Percentiles rank a stretch among this genome's conserved stretches.
Evolutionary conservation across 1,140 invertebrate genomes (phyloP).

Genomic region (Papilio machaon): DNA sequence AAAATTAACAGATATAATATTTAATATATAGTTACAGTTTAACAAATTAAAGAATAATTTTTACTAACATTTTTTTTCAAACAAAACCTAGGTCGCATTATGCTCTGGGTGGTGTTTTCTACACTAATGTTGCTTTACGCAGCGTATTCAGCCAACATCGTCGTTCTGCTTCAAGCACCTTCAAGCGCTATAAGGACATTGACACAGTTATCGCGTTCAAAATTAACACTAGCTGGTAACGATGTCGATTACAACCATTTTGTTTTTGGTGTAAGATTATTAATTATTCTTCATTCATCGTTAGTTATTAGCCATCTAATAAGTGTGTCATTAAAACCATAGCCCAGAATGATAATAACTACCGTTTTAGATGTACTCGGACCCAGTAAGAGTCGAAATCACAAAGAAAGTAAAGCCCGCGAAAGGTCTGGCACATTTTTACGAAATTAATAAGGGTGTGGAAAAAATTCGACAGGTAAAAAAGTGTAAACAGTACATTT

Average conservation of each 20-base stretch:
- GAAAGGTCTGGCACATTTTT: slow-evolving; percentile 58
- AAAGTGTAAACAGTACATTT: neutral
- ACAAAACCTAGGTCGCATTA: slow-evolving; percentile 73
- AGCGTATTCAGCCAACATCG: slow-evolving; percentile 86
- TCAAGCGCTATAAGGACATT: slow-evolving; percentile 83
- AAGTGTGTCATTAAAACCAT: too few relatives aligned
- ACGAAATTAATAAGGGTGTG: slow-evolving; percentile 60
- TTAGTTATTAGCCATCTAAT: too few relatives aligned
- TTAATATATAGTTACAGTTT: too few relatives aligned
- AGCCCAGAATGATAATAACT: too few relatives aligned
- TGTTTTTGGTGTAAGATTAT: slow-evolving; percentile 30
- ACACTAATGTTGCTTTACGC: slow-evolving; percentile 79
- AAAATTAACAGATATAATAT: neutral
- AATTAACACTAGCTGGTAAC: slow-evolving; percentile 60
- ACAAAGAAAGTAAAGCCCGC: slow-evolving; percentile 58
- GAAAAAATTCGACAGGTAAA: slow-evolving; percentile 61
- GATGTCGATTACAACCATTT: slow-evolving; percentile 54
- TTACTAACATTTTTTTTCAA: slow-evolving; percentile 16
- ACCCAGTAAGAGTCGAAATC: slow-evolving; percentile 54
- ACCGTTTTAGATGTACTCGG: slow-evolving; percentile 53
- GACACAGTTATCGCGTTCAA: slow-evolving; percentile 82
- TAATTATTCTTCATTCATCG: neutral
- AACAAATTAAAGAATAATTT: too few relatives aligned
- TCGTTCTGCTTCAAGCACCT: slow-evolving; percentile 84
- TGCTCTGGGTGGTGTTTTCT: slow-evolving; percentile 78